phyloP scores from a whole-genome alignment of 2,113 vertebrate species.

The Macaca fascicularis region T2T-MFA8v1.1 NC_088394.1:60968501-60969000 shows the following conservation, averaged over 20 bases:
- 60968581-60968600: neutral
- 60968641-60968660: neutral
- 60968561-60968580: neutral
- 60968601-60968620: neutral
- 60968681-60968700: neutral
- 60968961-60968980: conserved; percentile 91
- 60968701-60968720: neutral
- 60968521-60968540: neutral
- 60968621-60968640: too few relatives aligned
- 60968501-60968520: neutral
- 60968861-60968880: conserved; percentile 88
- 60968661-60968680: neutral
- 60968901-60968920: conserved; percentile 97
- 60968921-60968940: conserved; percentile 90
- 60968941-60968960: conserved; percentile 97
- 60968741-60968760: neutral
- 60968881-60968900: conserved; percentile 95
- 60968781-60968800: neutral
- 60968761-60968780: neutral
- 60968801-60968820: neutral
- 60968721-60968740: neutral
- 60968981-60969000: conserved; percentile 96
- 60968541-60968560: conserved; percentile 27
- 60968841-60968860: neutral
- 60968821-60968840: neutral